Conservation (phyloP, 2,797 vertebrate genomes). For the Sarcophilus harrisii region DNA sequence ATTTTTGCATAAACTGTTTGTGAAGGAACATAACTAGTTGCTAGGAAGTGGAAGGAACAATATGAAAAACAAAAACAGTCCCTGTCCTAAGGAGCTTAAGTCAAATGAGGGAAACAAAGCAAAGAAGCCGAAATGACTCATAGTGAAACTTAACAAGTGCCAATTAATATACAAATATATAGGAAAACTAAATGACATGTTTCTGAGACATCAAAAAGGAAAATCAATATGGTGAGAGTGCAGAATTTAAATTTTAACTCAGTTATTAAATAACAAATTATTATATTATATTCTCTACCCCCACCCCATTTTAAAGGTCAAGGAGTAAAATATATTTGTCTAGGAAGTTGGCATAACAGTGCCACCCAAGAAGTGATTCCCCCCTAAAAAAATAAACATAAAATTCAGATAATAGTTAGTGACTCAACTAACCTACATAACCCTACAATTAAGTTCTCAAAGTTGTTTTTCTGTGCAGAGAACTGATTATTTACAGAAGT, state of each 20-base stretch:
- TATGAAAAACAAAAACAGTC: neutral
- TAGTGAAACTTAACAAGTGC: neutral
- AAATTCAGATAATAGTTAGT: constrained; percentile 53
- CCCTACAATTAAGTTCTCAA: constrained; percentile 62
- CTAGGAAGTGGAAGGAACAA: neutral
- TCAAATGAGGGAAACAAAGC: constrained; percentile 33
- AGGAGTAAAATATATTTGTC: constrained; percentile 48
- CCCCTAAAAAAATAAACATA: constrained; percentile 60
- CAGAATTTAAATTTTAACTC: constrained; percentile 50
- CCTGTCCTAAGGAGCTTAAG: constrained; percentile 40
- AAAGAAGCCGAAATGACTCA: constrained; percentile 24
- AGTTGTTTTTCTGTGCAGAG: constrained; percentile 27
- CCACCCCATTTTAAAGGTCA: constrained; percentile 1
- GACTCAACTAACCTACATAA: constrained; percentile 63
- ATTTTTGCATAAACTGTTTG: neutral
- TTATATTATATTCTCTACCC: constrained; percentile 6
- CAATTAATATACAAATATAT: constrained; percentile 37
- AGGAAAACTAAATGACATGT: neutral
- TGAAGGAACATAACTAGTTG: neutral
- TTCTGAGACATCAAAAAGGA: constrained; percentile 49
- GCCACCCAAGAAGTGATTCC: constrained; percentile 64
- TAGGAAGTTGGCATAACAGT: constrained; percentile 50
- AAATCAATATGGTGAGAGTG: constrained; percentile 52
- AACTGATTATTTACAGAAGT: constrained; percentile 39
- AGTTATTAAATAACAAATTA: constrained; percentile 46